Percentiles rank a stretch among this genome's conserved stretches.
These are phyloP conservation scores for Serinus canaria DNA, from an alignment of 2,113 vertebrate genomes.

Conservation along the genomic window DNA sequence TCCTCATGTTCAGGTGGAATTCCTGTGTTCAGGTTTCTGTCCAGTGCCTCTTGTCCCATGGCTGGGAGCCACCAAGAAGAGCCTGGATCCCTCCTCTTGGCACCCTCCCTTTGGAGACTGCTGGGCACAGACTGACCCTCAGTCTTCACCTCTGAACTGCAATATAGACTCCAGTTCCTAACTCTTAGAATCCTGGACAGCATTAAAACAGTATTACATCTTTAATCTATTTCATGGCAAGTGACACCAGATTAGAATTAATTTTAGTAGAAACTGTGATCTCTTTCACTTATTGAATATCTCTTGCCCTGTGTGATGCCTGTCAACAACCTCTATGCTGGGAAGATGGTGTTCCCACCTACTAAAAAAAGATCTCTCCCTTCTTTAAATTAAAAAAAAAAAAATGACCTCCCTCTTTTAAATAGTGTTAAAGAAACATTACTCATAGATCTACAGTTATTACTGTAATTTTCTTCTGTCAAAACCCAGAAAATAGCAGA, in stretches of 20 bases:
- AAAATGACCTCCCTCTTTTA: neutral
- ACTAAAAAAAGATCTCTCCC: neutral
- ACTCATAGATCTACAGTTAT: neutral
- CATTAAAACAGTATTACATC: neutral
- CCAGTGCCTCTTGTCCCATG: neutral
- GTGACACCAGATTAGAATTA: neutral
- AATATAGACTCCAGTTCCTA: neutral
- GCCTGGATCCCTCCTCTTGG: neutral
- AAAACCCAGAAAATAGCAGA: neutral
- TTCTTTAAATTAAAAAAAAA: neutral
- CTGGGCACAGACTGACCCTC: neutral
- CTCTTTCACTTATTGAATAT: neutral
- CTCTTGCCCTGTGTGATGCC: neutral
- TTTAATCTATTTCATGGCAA: neutral
- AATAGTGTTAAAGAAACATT: neutral
- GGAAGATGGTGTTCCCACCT: neutral
- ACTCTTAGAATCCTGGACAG: neutral
- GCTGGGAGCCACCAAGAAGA: neutral
- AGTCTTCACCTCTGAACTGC: neutral
- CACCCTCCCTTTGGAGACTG: neutral
- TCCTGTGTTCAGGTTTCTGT: neutral
- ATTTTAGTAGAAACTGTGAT: neutral
- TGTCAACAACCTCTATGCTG: neutral
- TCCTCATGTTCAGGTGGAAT: neutral
- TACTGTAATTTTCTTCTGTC: neutral